Evolutionary conservation across 2,113 vertebrate genomes (phyloP).

Genomic region (Sebastes fasciatus): DNA sequence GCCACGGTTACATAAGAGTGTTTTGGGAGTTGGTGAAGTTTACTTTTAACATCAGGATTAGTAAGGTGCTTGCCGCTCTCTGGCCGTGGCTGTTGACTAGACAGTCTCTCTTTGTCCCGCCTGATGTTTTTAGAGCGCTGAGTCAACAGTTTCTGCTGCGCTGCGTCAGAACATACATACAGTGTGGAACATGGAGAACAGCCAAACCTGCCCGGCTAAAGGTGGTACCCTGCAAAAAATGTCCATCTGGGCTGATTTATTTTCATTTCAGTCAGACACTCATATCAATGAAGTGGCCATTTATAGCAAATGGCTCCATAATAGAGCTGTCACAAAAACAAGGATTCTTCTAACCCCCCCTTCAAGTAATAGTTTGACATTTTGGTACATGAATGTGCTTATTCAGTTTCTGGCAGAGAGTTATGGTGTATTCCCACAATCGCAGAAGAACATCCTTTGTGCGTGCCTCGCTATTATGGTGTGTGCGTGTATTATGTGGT

Average conservation of each 20-base stretch:
- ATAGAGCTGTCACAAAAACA: neutral
- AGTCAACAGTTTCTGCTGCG: constrained; percentile 76
- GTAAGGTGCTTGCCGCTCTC: constrained; percentile 67
- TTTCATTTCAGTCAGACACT: constrained; percentile 11
- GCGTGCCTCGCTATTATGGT: neutral
- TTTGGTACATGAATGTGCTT: neutral
- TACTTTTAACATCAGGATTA: constrained; percentile 70
- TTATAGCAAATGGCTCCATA: neutral
- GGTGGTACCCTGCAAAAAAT: constrained; percentile 42
- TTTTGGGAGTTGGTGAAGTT: constrained; percentile 64
- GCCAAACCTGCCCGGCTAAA: constrained; percentile 55
- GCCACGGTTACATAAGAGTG: constrained; percentile 56
- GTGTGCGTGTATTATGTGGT: neutral
- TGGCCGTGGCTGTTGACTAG: constrained; percentile 57
- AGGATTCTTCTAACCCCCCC: neutral
- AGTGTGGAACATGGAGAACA: constrained; percentile 62
- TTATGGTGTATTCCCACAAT: neutral
- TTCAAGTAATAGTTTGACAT: neutral
- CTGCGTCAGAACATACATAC: constrained; percentile 74
- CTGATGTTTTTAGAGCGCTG: constrained; percentile 75
- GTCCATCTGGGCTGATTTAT: constrained; percentile 21
- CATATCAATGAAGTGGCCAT: neutral
- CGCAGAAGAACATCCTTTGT: neutral
- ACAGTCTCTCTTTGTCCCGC: constrained; percentile 76
- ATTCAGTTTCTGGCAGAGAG: neutral